A percentile compares a stretch with the other conserved stretches of the same genome.
Evolutionary conservation across 2,113 vertebrate species (phyloP).

Genomic region (Megaceryle torquata): DNA sequence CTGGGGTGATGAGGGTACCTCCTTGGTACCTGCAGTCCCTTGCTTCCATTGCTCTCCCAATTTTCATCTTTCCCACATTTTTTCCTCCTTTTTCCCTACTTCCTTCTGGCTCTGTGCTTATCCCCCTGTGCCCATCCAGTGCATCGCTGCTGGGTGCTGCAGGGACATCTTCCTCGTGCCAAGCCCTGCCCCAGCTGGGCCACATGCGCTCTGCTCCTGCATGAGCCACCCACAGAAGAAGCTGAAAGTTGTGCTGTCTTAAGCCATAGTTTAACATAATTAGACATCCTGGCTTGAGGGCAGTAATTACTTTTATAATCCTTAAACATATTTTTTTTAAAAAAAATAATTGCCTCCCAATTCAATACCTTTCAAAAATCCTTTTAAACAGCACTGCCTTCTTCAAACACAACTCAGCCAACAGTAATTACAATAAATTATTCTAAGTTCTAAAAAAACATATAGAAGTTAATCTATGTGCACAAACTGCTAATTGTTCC

Average conservation of each 20-base stretch:
- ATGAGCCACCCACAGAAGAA: not conserved
- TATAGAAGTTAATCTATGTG: conserved; percentile 38
- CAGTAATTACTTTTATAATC: conserved; percentile 71
- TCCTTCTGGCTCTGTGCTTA: not conserved
- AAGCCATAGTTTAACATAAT: conserved; percentile 63
- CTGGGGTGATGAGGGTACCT: not conserved
- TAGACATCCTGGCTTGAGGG: conserved; percentile 67
- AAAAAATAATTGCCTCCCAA: conserved; percentile 58
- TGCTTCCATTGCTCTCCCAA: not conserved
- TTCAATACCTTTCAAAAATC: conserved; percentile 64
- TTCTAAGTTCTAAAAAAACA: conserved; percentile 32
- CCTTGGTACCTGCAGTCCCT: accelerated
- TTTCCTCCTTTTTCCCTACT: not conserved
- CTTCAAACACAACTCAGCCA: conserved; percentile 64
- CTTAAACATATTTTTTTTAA: conserved; percentile 52
- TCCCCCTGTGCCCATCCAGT: not conserved
- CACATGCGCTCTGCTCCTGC: not conserved
- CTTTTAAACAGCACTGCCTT: conserved; percentile 39
- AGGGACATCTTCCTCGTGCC: not conserved
- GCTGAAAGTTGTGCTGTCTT: conserved; percentile 31
- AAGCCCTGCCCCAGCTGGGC: not conserved
- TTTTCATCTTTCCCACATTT: not conserved
- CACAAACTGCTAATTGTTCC: not conserved
- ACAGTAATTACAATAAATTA: conserved; percentile 67
- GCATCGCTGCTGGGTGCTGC: accelerated